phyloP scores from a whole-genome alignment of 2,888 invertebrate genomes.

The Rambutsinella grinnellia region DNA sequence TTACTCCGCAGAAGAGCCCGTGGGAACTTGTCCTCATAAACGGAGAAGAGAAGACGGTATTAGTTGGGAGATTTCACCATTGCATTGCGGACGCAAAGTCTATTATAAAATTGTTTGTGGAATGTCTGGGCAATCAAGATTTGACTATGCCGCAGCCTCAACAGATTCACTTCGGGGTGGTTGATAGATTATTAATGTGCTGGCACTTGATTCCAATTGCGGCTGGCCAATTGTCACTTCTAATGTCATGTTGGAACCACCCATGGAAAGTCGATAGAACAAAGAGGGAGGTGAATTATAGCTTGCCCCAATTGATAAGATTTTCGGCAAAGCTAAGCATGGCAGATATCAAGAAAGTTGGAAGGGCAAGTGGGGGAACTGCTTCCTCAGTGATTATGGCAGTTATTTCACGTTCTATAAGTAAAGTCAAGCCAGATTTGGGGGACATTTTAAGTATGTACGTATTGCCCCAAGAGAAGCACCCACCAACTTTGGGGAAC shows the following conservation, averaged over 20 bases:
- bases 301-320: background rate
- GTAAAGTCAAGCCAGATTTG: background rate
- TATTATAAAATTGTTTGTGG: slow-evolving; percentile 14
- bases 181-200: background rate
- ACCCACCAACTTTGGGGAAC: slow-evolving; percentile 5
- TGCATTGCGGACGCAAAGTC: slow-evolving; percentile 18
- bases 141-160: background rate
- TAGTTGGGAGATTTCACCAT: slow-evolving; percentile 11
- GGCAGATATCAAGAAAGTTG: slow-evolving; percentile 1
- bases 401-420: slow-evolving; percentile 3
- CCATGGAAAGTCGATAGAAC: background rate
- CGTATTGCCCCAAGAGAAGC: slow-evolving; percentile 2
- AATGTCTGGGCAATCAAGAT: slow-evolving; percentile 15
- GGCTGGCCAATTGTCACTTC: background rate
- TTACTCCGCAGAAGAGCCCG: background rate
- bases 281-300: background rate
- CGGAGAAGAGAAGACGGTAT: background rate
- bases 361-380: background rate
- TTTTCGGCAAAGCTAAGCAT: background rate
- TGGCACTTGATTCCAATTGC: background rate
- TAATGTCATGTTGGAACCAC: background rate
- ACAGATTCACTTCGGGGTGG: background rate
- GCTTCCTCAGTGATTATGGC: background rate
- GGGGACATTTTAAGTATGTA: background rate
- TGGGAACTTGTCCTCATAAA: slow-evolving; percentile 20